These are phyloP conservation scores for Varanus komodoensis DNA, from an alignment of 2,113 vertebrate species.

Conservation along the genomic window DNA sequence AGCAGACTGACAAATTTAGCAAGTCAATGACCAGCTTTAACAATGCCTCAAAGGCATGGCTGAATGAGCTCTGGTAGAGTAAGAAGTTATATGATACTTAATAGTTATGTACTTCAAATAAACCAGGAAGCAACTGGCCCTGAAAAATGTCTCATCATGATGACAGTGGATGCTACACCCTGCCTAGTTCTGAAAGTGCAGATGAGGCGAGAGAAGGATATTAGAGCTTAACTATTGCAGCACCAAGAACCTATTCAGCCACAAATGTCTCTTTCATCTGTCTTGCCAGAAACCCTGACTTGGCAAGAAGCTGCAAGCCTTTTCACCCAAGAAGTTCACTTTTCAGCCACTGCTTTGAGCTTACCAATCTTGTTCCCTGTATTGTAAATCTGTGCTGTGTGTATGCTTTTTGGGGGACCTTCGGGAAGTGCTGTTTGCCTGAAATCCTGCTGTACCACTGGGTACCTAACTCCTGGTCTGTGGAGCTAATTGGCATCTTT, in stretches of 20 bases:
- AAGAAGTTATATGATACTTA: not conserved
- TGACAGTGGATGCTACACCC: conserved; percentile 16
- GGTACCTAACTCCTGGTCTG: not conserved
- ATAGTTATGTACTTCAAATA: not conserved
- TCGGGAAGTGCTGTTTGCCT: not conserved
- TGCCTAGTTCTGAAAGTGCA: conserved; percentile 6
- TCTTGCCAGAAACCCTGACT: not conserved
- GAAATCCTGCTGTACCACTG: not conserved
- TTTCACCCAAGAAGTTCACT: not conserved
- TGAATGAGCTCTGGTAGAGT: not conserved
- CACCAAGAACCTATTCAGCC: not conserved
- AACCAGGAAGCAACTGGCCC: conserved; percentile 18
- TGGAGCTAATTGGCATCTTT: not conserved
- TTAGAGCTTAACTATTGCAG: conserved; percentile 4
- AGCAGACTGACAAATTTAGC: not conserved
- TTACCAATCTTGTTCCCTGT: not conserved
- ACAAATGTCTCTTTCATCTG: not conserved
- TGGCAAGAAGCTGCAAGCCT: not conserved
- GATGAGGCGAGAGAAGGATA: not conserved
- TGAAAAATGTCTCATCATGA: conserved; percentile 5
- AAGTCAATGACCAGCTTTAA: not conserved
- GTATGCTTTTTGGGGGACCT: not conserved
- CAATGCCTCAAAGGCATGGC: not conserved
- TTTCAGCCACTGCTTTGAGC: not conserved
- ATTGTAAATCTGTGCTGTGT: not conserved